A percentile compares a stretch with the other conserved stretches of the same genome.
These are phyloP conservation scores for Hylaeus anthracinus DNA, from an alignment of 1,140 invertebrate genomes.

Conservation along the genomic window DNA sequence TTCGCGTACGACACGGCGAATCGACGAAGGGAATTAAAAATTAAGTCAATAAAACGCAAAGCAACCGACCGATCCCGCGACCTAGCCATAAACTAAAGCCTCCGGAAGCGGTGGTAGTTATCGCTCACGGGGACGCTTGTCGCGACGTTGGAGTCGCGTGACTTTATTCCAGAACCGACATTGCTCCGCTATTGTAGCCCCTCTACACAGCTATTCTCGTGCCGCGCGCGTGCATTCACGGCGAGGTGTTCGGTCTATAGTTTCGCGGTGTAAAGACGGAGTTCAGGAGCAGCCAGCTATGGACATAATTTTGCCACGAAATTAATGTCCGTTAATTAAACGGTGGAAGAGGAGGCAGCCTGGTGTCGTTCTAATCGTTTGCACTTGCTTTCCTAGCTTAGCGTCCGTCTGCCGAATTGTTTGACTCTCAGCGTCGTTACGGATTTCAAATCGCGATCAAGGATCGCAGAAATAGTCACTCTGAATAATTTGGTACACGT, in stretches of 20 bases:
- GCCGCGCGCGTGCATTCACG: not conserved
- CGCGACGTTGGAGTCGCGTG: conserved; percentile 44
- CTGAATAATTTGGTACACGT: no score
- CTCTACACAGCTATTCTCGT: not conserved
- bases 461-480: no score
- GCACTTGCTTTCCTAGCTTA: no score
- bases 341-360: no score
- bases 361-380: no score
- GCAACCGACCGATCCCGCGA: conserved; percentile 25
- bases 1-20: not conserved
- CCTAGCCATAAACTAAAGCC: conserved; percentile 33
- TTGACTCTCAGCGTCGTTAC: no score
- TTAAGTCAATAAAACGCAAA: conserved; percentile 3
- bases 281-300: not conserved
- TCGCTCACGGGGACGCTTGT: conserved; percentile 42
- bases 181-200: conserved; percentile 31
- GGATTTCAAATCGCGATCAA: no score
- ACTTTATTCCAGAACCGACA: conserved; percentile 45
- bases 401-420: no score
- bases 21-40: conserved; percentile 10
- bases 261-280: conserved; percentile 7
- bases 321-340: conserved; percentile 8
- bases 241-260: not conserved
- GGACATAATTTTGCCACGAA: conserved; percentile 3
- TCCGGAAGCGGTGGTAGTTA: conserved; percentile 44